Percentiles rank a stretch among this genome's conserved stretches.
These are phyloP conservation scores for Heteromurus nitidus DNA, from an alignment of 2,888 invertebrate species.

Conservation along the genomic window DNA sequence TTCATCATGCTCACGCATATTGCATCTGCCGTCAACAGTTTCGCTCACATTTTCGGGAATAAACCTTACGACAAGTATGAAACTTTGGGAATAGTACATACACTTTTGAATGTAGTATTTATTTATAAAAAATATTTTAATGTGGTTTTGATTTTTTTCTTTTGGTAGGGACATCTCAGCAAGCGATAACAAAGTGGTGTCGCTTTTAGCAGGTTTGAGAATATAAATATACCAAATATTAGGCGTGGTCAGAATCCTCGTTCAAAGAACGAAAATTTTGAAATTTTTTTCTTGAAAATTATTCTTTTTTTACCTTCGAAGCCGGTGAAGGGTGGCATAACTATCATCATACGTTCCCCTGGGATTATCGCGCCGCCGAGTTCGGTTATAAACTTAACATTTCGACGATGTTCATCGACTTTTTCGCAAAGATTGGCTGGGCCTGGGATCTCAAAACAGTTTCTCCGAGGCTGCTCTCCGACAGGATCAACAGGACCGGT, in stretches of 20 bases:
- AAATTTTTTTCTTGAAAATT: background rate
- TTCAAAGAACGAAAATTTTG: background rate
- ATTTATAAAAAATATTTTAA: too few species aligned
- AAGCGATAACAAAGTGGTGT: constrained; percentile 42
- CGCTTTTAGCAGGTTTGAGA: background rate
- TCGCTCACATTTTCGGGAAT: constrained; percentile 44
- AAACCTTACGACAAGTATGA: constrained; percentile 51
- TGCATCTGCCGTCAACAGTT: constrained; percentile 40
- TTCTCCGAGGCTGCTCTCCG: constrained; percentile 16
- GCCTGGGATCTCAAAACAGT: constrained; percentile 49
- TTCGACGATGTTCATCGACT: constrained; percentile 39
- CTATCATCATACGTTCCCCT: constrained; percentile 50
- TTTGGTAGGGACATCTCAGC: constrained; percentile 38
- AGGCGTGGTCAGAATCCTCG: background rate
- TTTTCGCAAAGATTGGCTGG: constrained; percentile 45
- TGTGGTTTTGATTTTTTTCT: background rate
- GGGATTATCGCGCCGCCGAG: constrained; percentile 53
- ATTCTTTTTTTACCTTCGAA: constrained; percentile 21
- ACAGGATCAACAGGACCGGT: constrained; percentile 32
- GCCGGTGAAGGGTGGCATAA: constrained; percentile 59
- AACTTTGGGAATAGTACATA: background rate
- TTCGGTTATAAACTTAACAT: constrained; percentile 31
- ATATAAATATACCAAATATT: background rate
- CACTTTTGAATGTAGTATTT: background rate
- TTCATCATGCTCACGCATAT: constrained; percentile 31